Conservation (phyloP, 2,797 vertebrate species). For the Catharus ustulatus region DNA sequence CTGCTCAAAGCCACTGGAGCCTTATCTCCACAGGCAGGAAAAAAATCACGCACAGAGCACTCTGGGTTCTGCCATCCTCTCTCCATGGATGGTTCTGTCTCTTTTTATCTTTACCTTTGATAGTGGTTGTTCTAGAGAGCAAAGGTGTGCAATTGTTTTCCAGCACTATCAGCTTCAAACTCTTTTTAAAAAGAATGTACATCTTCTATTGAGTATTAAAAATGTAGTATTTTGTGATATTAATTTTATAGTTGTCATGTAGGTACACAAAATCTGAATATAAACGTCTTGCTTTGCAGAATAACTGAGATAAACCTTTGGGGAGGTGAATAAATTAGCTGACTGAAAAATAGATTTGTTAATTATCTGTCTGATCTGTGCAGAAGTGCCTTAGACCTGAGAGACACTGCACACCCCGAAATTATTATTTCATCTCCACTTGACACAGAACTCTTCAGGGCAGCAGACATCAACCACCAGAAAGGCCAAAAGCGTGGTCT, state of each 20-base stretch:
- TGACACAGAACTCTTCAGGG: not conserved
- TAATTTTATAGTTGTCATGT: not conserved
- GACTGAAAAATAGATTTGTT: not conserved
- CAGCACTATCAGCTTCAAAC: not conserved
- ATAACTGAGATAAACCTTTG: not conserved
- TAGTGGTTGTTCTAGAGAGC: rapidly evolving
- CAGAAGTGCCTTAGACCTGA: not conserved
- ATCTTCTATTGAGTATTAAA: not conserved
- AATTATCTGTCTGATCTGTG: not conserved
- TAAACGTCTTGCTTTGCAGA: not conserved
- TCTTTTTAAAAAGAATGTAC: not conserved
- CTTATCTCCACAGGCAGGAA: not conserved
- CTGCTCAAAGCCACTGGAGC: not conserved
- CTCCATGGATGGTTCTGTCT: rapidly evolving
- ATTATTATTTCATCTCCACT: not conserved
- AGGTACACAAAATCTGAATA: not conserved
- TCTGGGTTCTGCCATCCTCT: not conserved
- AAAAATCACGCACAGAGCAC: not conserved
- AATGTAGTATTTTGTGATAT: rapidly evolving
- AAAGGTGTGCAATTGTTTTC: not conserved
- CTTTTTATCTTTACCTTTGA: not conserved
- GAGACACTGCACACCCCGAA: not conserved
- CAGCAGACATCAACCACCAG: not conserved
- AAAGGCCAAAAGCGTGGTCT: not conserved
- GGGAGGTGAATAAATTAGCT: not conserved